Percentiles rank a stretch among this genome's conserved stretches.
phyloP scores from a whole-genome alignment of 35 echinoderm and acorn worm genomes.

The Hemicentrotus pulcherrimus region DNA sequence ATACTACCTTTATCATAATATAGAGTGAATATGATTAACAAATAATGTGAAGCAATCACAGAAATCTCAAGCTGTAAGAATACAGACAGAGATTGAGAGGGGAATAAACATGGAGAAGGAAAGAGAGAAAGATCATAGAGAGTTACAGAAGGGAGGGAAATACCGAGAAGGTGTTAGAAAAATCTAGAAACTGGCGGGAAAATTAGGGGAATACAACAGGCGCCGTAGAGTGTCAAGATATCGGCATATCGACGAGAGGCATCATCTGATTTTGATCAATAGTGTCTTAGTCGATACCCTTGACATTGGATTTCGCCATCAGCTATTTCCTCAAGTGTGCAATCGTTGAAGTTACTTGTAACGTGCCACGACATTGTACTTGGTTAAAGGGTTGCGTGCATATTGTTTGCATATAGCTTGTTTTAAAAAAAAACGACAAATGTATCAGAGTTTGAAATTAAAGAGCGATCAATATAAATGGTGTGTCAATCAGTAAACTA shows the following conservation, averaged over 20 bases:
- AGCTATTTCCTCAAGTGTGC: background rate
- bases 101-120: background rate
- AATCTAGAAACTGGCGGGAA: background rate
- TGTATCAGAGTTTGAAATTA: background rate
- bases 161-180: background rate
- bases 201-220: slow-evolving; percentile 18
- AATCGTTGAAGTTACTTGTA: background rate
- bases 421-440: background rate
- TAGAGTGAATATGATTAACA: background rate
- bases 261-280: slow-evolving; percentile 2
- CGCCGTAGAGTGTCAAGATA: background rate
- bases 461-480: background rate
- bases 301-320: background rate
- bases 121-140: background rate
- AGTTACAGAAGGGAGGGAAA: background rate
- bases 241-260: background rate
- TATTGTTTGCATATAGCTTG: background rate
- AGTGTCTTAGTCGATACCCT: background rate
- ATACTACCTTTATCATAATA: too few species aligned
- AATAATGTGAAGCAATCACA: background rate
- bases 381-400: background rate
- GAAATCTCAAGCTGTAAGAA: background rate
- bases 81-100: background rate
- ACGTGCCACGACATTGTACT: background rate
- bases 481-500: background rate